A percentile compares a stretch with the other conserved stretches of the same genome.
Evolutionary conservation across 2,888 invertebrate genomes (phyloP).

Genomic region (Mellilla xanthometata): DNA sequence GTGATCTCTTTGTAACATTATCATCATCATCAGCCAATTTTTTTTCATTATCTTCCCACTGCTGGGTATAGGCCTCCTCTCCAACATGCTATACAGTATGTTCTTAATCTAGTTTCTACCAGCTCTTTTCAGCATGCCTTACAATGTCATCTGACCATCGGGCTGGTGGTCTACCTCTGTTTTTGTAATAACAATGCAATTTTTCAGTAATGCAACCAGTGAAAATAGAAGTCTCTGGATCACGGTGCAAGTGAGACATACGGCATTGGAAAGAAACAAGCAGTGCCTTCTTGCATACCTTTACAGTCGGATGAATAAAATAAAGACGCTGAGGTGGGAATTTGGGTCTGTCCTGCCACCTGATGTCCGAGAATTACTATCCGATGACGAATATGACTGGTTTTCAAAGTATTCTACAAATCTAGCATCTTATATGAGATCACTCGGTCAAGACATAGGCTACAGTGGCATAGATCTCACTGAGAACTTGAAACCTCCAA

Average conservation of each 20-base stretch:
- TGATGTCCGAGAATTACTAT: constrained; percentile 90
- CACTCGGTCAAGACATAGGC: constrained; percentile 88
- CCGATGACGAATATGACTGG: constrained; percentile 93
- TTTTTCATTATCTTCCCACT: too few species aligned
- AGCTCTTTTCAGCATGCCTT: too few species aligned
- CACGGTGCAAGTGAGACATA: constrained; percentile 92
- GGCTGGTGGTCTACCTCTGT: too few species aligned
- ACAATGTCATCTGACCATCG: too few species aligned
- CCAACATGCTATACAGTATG: too few species aligned
- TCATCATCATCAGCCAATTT: too few species aligned
- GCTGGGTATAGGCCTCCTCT: too few species aligned
- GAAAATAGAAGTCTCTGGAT: constrained; percentile 85
- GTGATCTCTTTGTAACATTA: too few species aligned
- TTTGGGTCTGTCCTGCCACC: constrained; percentile 95
- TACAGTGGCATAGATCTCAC: constrained; percentile 92
- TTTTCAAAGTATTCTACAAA: constrained; percentile 94
- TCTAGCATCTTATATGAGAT: constrained; percentile 94
- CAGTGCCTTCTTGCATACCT: constrained; percentile 93
- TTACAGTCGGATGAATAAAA: constrained; percentile 90
- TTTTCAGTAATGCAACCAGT: constrained; percentile 75
- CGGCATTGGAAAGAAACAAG: constrained; percentile 93
- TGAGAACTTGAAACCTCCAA: constrained; percentile 94
- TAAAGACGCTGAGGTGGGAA: constrained; percentile 96
- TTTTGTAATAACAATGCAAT: too few species aligned
- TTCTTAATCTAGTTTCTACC: too few species aligned